Evolutionary conservation across 2,797 vertebrate species (phyloP).

Genomic region (Karalla daura): DNA sequence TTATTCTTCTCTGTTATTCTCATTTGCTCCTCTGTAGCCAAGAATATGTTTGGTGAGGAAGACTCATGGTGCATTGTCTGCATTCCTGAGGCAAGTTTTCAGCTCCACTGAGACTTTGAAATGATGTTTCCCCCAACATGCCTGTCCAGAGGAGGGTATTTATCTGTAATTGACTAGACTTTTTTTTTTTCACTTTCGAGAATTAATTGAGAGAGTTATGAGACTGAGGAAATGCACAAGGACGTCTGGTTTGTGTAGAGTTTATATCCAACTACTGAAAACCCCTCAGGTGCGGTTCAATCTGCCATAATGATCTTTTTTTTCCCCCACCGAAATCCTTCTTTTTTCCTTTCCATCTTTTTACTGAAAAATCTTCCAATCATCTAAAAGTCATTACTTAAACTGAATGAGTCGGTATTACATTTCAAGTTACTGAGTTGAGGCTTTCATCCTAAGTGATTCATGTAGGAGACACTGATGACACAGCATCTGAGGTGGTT

Average conservation of each 20-base stretch:
- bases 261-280: not conserved
- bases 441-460: too few species aligned
- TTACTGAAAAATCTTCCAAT: not conserved
- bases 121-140: not conserved
- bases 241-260: not conserved
- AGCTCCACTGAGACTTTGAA: not conserved
- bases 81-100: not conserved
- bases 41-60: not conserved
- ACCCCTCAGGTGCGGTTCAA: not conserved
- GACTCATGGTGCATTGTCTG: not conserved
- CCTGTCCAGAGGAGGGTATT: not conserved
- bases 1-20: not conserved
- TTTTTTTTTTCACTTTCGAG: not conserved
- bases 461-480: too few species aligned
- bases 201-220: not conserved
- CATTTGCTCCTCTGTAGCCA: not conserved
- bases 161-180: too few species aligned
- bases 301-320: not conserved
- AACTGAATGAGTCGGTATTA: too few species aligned
- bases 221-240: not conserved
- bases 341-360: not conserved
- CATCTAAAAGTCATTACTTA: not conserved
- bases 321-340: not conserved
- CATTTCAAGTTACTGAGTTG: too few species aligned
- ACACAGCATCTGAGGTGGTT: too few species aligned